Evolutionary conservation across 1,140 invertebrate species (phyloP), one percentile per base, ranked within the genome.

Genomic region (Zophobas atratus): DNA sequence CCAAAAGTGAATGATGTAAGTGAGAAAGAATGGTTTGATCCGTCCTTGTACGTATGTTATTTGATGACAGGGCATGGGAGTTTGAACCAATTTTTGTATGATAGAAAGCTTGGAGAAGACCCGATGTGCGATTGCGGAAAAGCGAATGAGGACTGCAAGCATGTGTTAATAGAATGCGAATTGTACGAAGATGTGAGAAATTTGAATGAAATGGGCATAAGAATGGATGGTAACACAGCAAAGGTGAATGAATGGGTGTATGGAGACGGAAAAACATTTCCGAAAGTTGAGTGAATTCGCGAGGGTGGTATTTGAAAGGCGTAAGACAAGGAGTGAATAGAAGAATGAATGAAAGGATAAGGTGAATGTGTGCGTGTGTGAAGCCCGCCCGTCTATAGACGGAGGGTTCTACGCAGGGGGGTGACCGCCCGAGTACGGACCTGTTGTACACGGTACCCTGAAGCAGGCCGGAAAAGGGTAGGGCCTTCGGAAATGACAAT

Each of bases 1-100:
- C 39, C 20, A 5, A 8, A 39, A 33, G 75, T 75, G 1, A 60
- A 20, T 2, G 57, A 34, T 41, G 8, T 35, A 1, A 5, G 39
- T 6, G 20, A 36, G 20, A 48, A 51, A 2, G 60, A 76, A 38
- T 76, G 74, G 74, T 76, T 76, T 67, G 5, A 38, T 67, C 56
- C 74, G 56, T 35, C 35, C 33, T 20, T 43, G 6, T 67, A 8
- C 46, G 43, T n/a, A 39, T 1, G 38, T 35, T n/a, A 6, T 48
- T 20, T 6, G 20, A 20, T 60, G 32, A 63, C 56, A 6, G 72
- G 72, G 41, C 51, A 74, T 56, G 72, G 72, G 35, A 56, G 72
- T 35, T 2, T 57, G 51, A 56, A 74, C 55, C 32, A 38, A 6
- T 55, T 53, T 36, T 36, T 74, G 32, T 56, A 74, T 33, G 48